Conservation (phyloP, 2,113 vertebrate species). For the Mustela lutreola region DNA sequence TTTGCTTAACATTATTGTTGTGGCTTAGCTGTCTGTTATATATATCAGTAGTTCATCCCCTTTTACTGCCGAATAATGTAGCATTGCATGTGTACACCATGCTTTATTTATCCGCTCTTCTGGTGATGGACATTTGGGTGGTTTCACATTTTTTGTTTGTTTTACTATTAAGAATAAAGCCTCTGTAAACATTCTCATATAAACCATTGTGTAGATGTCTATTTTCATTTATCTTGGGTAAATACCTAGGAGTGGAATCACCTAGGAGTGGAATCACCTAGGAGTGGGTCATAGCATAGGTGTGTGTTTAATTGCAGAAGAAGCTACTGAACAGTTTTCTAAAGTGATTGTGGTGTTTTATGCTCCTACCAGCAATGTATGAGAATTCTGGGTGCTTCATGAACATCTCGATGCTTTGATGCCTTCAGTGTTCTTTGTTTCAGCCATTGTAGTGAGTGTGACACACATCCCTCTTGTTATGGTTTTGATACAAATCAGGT, state of each 20-base stretch:
- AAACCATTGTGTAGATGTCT: not conserved
- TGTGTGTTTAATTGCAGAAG: not conserved
- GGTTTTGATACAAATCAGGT: not conserved
- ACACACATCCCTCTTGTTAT: not conserved
- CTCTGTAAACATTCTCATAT: not conserved
- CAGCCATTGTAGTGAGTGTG: not conserved
- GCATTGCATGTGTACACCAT: not conserved
- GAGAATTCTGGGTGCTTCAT: not conserved
- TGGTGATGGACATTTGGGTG: not conserved
- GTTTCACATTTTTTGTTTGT: not conserved
- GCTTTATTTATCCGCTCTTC: not conserved
- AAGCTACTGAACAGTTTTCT: not conserved
- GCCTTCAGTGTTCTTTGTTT: not conserved
- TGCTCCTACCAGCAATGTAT: not conserved
- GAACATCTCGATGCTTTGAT: not conserved
- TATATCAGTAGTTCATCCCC: not conserved
- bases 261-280: not conserved
- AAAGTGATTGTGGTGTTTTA: not conserved
- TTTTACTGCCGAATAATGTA: not conserved
- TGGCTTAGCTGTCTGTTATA: not conserved
- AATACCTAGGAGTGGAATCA: not conserved
- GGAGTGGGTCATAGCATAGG: not conserved
- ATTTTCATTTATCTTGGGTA: not conserved
- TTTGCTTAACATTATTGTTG: not conserved
- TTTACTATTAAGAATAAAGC: not conserved